These are phyloP conservation scores for Mamestra brassicae DNA, from an alignment of 2,888 invertebrate species.

Conservation along the genomic window DNA sequence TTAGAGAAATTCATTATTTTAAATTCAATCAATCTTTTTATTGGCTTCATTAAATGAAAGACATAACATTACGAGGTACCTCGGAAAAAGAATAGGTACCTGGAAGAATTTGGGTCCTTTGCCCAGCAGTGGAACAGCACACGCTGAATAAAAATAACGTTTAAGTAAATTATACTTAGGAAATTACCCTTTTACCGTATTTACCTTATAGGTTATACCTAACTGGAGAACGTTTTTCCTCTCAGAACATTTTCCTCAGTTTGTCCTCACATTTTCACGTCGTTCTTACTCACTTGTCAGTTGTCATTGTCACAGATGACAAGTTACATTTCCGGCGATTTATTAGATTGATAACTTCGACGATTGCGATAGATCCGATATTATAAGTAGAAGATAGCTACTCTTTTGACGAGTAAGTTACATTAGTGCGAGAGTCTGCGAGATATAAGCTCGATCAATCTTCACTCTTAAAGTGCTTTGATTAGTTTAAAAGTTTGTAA, in stretches of 20 bases:
- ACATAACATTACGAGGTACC: neutral
- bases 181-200: no score
- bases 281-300: slow-evolving; percentile 35
- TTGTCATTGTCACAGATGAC: slow-evolving; percentile 38
- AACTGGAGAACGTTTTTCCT: neutral
- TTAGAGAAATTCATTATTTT: neutral
- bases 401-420: slow-evolving; percentile 7
- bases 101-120: no score
- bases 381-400: neutral
- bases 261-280: slow-evolving; percentile 25
- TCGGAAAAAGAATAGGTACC: no score
- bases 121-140: no score
- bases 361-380: slow-evolving; percentile 13
- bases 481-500: slow-evolving; percentile 17
- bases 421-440: neutral
- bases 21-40: neutral
- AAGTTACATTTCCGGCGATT: slow-evolving; percentile 45
- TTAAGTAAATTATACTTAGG: no score
- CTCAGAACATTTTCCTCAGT: slow-evolving; percentile 16
- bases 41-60: neutral
- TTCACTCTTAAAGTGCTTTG: neutral
- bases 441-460: slow-evolving; percentile 1
- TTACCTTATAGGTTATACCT: no score
- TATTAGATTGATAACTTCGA: slow-evolving; percentile 42
- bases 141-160: no score